Base-by-base conservation (phyloP, 2,888 invertebrate genomes). In the Sialis fuliginosa region DNA sequence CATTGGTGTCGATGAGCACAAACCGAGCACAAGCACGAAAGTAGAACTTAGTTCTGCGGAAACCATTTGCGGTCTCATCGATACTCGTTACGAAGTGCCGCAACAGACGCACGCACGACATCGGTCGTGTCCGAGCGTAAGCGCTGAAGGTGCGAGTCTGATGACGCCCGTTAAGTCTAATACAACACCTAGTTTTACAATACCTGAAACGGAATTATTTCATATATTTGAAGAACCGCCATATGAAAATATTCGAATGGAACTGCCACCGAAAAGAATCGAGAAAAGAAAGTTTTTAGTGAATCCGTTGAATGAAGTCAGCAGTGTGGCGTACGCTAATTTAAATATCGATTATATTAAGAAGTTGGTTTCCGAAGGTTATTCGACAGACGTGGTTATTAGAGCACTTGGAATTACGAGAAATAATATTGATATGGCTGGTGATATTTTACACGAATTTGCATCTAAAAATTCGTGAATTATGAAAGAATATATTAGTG, bases 341-440 rank as follows among this genome's bases (percentile, higher is more conserved):
- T 77, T 91, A 42, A 90, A 90, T 63, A 77, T 90, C 68, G 90
- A 90, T 62, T 86, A 91, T 65, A 90, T 95, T 50, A 81, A 87
- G 13, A 79, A 84, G 52, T 70, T 95, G 50, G 88, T 91, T 42
- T 80, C 79, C 48, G 91, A 92, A 58, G 95, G 93, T 0, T 93
- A 90, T 61, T 81, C 90, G 1, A 84, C 87, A 58, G 87, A 91
- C 59, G 85, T 88, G 43, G 93, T 92, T 4, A 85, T 92, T 44
- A 76, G 91, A 54, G 93, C 93, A 5, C 70, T 95, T 55, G 87
- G 90, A 50, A 92, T 95, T 57, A 88, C 92, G 1, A 74, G 90
- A 49, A 95, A 93, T 68, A 89, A 95, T 65, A 74, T 93, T 47
- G 88, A 88, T 62, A 93, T 95, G 92, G 93, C 93, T 42, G 85